Evolutionary conservation across 2,797 vertebrate genomes (phyloP).

Genomic region (Sebastolobus alascanus): DNA sequence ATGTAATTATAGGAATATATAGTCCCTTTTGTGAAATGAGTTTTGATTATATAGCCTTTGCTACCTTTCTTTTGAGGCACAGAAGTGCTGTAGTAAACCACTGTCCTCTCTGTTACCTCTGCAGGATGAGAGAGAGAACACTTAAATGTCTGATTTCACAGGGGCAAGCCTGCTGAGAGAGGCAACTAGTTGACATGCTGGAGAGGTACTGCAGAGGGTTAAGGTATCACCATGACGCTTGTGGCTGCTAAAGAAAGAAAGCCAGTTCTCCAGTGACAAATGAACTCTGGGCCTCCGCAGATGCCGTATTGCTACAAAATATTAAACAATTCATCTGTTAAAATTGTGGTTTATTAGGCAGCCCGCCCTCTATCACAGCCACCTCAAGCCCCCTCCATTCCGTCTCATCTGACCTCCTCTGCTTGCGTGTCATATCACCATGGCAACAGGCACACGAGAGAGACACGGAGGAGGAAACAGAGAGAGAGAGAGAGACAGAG

Average conservation of each 20-base stretch:
- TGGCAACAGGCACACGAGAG: constrained; percentile 83
- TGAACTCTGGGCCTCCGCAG: background rate
- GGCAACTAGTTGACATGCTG: constrained; percentile 69
- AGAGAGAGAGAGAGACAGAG: constrained; percentile 9
- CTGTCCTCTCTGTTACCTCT: constrained; percentile 26
- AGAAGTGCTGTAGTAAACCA: constrained; percentile 12
- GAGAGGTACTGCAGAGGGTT: constrained; percentile 51
- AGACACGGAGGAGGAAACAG: constrained; percentile 57
- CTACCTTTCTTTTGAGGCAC: constrained; percentile 28
- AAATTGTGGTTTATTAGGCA: constrained; percentile 73
- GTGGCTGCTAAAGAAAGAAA: constrained; percentile 46
- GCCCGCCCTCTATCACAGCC: constrained; percentile 59
- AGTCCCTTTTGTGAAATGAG: constrained; percentile 21
- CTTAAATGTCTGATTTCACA: constrained; percentile 68
- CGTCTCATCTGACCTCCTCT: constrained; percentile 84
- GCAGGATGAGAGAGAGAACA: constrained; percentile 43
- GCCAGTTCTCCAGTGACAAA: constrained; percentile 43
- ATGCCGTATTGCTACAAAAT: constrained; percentile 58
- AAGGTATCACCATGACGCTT: constrained; percentile 44
- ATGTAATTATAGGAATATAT: constrained; percentile 16
- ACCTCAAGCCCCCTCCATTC: constrained; percentile 73
- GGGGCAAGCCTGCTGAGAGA: constrained; percentile 45
- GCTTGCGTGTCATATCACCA: constrained; percentile 84
- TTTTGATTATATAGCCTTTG: constrained; percentile 25
- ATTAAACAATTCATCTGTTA: constrained; percentile 70